Evolutionary conservation across 2,888 invertebrate genomes (phyloP).

Genomic region (Drosophila silvestris): DNA sequence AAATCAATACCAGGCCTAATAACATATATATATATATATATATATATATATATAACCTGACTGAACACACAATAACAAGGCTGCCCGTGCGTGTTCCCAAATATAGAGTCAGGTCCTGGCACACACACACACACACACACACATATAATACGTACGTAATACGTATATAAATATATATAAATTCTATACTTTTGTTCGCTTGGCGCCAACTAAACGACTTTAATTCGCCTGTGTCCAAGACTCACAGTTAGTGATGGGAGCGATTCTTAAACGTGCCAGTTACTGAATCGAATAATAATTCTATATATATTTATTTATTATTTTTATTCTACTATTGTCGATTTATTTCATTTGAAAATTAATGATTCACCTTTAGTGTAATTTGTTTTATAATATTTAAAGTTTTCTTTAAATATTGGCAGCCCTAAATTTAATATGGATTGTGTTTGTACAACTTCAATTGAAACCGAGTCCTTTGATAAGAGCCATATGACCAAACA

Average conservation of each 20-base stretch:
- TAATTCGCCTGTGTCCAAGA: constrained; percentile 38
- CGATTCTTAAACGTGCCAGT: neutral
- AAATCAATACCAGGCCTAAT: constrained; percentile 71
- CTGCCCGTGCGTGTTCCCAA: constrained; percentile 58
- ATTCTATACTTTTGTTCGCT: constrained; percentile 54
- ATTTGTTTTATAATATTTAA: neutral
- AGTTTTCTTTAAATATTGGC: neutral
- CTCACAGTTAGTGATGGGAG: constrained; percentile 22
- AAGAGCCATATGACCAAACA: constrained; percentile 21
- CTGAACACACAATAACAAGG: constrained; percentile 22
- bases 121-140: constrained; percentile 24
- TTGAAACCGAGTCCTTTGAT: constrained; percentile 37
- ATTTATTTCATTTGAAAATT: neutral
- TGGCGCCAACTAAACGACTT: constrained; percentile 62
- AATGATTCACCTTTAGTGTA: neutral
- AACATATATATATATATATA: constrained; percentile 26
- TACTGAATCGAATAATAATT: neutral
- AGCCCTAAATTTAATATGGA: neutral
- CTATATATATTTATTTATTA: neutral
- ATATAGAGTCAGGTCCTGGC: constrained; percentile 69
- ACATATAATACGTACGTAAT: constrained; percentile 27
- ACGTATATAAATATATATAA: constrained; percentile 37
- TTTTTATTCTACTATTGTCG: no score
- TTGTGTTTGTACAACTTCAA: constrained; percentile 7
- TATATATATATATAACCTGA: constrained; percentile 35